Percentiles rank a stretch among this genome's conserved stretches.
Conservation (phyloP, 2,888 invertebrate genomes). For the Bombylius major region DNA sequence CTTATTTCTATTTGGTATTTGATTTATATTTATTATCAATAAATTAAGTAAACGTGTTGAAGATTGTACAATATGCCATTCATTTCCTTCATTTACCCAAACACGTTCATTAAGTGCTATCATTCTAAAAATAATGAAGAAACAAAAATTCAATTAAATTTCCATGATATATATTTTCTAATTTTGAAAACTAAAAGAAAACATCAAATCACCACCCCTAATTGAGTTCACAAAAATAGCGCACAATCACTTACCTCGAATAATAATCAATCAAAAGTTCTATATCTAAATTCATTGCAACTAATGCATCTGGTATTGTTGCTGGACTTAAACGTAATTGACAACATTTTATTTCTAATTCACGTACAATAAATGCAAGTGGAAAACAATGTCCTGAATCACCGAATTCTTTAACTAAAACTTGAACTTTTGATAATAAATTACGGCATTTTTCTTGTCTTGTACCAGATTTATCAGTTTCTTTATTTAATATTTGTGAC, state of each 20-base stretch:
- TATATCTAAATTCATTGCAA: slow-evolving; percentile 63
- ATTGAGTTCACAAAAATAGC: neutral
- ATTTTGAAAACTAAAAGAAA: no score
- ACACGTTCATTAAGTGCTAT: slow-evolving; percentile 71
- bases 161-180: no score
- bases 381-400: slow-evolving; percentile 81
- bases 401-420: slow-evolving; percentile 64
- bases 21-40: slow-evolving; percentile 50
- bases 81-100: slow-evolving; percentile 75
- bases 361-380: slow-evolving; percentile 67
- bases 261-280: slow-evolving; percentile 71
- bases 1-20: slow-evolving; percentile 39
- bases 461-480: slow-evolving; percentile 27
- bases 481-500: slow-evolving; percentile 57
- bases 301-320: slow-evolving; percentile 64
- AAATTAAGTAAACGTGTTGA: slow-evolving; percentile 58
- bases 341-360: slow-evolving; percentile 65
- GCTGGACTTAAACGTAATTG: slow-evolving; percentile 55
- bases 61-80: slow-evolving; percentile 71
- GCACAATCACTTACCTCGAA: slow-evolving; percentile 37
- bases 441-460: slow-evolving; percentile 49
- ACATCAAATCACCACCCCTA: no score
- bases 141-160: neutral
- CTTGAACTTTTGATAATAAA: slow-evolving; percentile 62
- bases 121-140: slow-evolving; percentile 39